A percentile compares a stretch with the other conserved stretches of the same genome.
phyloP scores from a whole-genome alignment of 2,888 invertebrate genomes.

The Cheiracanthium punctorium region DNA sequence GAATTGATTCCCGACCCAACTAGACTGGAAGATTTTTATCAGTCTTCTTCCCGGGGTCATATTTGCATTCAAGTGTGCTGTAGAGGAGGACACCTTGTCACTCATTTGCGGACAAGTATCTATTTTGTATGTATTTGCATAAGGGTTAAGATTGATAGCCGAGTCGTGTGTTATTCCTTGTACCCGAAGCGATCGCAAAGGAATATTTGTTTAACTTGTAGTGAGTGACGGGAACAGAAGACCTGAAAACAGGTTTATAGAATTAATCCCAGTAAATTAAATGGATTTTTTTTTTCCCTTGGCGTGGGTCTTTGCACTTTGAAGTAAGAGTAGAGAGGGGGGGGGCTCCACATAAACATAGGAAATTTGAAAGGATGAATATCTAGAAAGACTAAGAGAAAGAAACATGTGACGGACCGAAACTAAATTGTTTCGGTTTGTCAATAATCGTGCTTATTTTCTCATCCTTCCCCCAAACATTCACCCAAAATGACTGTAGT shows the following conservation, averaged over 20 bases:
- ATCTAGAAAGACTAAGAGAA: too few species aligned
- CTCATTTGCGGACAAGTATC: slow-evolving; percentile 2
- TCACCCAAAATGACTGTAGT: too few species aligned
- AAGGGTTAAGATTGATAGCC: not conserved
- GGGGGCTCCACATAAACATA: too few species aligned
- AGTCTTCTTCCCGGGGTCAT: too few species aligned
- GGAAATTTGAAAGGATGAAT: too few species aligned
- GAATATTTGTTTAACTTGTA: not conserved
- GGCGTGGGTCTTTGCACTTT: not conserved
- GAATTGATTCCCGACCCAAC: not conserved
- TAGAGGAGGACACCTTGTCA: not conserved
- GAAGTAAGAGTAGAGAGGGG: too few species aligned
- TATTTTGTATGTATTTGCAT: not conserved
- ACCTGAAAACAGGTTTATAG: not conserved
- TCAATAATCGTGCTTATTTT: too few species aligned
- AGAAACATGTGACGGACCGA: too few species aligned
- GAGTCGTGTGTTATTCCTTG: not conserved
- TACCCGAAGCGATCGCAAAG: not conserved
- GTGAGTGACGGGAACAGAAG: not conserved
- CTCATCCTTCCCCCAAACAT: too few species aligned
- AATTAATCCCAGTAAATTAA: slow-evolving; percentile 9
- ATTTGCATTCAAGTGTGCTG: not conserved
- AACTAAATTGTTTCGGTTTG: too few species aligned
- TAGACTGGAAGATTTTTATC: not conserved
- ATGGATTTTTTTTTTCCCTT: not conserved